These are phyloP conservation scores for Cosmorhoe ocellata DNA, from an alignment of 2,888 invertebrate genomes.

Conservation along the genomic window DNA sequence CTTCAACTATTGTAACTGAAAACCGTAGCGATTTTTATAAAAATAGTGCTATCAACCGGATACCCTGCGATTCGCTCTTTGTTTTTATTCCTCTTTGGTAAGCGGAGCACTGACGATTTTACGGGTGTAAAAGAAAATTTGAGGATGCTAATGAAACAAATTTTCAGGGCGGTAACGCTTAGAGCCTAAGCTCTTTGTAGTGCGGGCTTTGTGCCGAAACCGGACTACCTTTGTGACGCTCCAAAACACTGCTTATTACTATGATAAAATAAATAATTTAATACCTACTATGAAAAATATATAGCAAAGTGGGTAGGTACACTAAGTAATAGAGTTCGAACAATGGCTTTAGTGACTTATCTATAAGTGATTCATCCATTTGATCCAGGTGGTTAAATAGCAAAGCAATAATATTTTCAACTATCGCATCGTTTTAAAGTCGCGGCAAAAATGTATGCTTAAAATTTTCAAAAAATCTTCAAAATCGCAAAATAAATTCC, in stretches of 20 bases:
- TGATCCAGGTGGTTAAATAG: too few relatives aligned
- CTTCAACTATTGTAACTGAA: conserved; percentile 31
- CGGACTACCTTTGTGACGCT: conserved; percentile 66
- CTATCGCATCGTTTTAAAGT: too few relatives aligned
- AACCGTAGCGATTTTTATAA: conserved; percentile 40
- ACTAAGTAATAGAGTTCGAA: too few relatives aligned
- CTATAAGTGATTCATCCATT: too few relatives aligned
- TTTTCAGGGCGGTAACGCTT: conserved; percentile 75
- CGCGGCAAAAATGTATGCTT: too few relatives aligned
- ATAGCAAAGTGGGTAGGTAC: too few relatives aligned
- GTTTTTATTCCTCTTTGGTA: conserved; percentile 56
- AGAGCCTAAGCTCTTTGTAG: conserved; percentile 78
- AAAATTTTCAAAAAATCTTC: too few relatives aligned
- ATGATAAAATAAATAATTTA: conserved; percentile 50
- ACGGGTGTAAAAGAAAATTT: conserved; percentile 67
- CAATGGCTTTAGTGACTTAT: too few relatives aligned
- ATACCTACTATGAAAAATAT: too few relatives aligned
- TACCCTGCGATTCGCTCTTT: conserved; percentile 55
- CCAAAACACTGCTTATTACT: conserved; percentile 75
- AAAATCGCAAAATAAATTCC: too few relatives aligned
- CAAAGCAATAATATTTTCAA: too few relatives aligned
- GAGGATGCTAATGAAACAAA: conserved; percentile 75
- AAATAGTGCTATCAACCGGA: conserved; percentile 51
- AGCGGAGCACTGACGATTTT: conserved; percentile 51
- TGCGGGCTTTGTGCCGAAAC: conserved; percentile 67